Conservation (phyloP, 2,113 vertebrate genomes). For the Onychostruthus taczanowskii region DNA sequence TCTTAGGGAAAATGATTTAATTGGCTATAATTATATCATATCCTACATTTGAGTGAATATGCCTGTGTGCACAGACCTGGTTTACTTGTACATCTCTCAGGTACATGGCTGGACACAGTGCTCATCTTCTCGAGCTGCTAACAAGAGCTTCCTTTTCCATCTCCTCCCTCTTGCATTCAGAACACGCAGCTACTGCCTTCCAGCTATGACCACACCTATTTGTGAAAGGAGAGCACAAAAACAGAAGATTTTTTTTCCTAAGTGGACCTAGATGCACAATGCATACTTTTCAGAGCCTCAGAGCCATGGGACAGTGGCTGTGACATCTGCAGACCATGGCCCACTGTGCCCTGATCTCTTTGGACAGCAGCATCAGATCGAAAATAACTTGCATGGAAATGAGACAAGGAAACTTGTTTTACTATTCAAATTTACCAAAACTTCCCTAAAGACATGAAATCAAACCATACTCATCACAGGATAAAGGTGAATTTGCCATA, state of each 20-base stretch:
- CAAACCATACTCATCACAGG: neutral
- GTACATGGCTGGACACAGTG: neutral
- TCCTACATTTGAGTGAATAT: neutral
- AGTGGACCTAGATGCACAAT: neutral
- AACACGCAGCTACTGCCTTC: neutral
- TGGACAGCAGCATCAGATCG: neutral
- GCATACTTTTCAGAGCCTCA: neutral
- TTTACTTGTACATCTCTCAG: neutral
- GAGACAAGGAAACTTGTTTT: neutral
- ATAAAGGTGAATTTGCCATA: neutral
- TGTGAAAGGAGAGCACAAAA: neutral
- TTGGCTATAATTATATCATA: neutral
- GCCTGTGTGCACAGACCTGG: neutral
- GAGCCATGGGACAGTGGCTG: neutral
- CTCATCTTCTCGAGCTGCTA: neutral
- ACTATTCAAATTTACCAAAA: neutral
- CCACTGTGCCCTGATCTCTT: neutral
- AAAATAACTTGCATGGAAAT: neutral
- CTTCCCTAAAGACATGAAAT: neutral
- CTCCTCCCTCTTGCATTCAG: neutral
- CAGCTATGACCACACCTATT: neutral
- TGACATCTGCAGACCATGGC: neutral
- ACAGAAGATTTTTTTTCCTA: neutral
- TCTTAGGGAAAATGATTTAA: slow-evolving; percentile 30
- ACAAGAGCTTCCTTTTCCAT: neutral